Percentiles rank a stretch among this genome's conserved stretches.
phyloP scores from a whole-genome alignment of 92 coral and sea anemone genomes.

The Siderastrea radians region DNA sequence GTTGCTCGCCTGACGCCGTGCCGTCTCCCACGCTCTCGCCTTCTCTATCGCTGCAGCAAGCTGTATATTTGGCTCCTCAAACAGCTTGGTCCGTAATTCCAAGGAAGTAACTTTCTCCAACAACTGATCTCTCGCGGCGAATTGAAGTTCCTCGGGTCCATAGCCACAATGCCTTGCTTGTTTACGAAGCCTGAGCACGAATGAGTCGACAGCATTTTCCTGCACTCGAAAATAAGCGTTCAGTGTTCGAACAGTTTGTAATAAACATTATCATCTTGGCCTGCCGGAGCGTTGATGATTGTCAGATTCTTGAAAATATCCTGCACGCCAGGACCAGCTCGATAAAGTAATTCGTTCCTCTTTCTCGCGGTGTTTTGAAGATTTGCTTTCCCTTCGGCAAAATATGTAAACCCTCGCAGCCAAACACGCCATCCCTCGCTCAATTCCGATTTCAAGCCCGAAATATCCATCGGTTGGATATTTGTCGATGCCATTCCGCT shows the following conservation, averaged over 20 bases:
- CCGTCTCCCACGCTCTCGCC: conserved; percentile 37
- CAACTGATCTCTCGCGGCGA: conserved; percentile 15
- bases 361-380: conserved; percentile 25
- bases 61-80: conserved; percentile 33
- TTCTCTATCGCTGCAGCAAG: conserved; percentile 22
- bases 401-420: conserved; percentile 31
- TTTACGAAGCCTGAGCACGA: background rate
- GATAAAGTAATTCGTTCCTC: conserved; percentile 13
- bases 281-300: background rate
- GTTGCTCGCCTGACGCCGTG: conserved; percentile 31
- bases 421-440: conserved; percentile 42
- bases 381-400: conserved; percentile 41
- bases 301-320: conserved; percentile 33
- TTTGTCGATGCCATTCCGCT: no score
- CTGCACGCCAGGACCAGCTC: conserved; percentile 38
- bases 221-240: background rate
- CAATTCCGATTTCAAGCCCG: conserved; percentile 15
- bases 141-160: background rate
- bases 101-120: background rate
- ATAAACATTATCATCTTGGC: background rate
- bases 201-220: conserved; percentile 14
- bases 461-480: background rate
- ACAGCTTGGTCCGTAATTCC: conserved; percentile 7
- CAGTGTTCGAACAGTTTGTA: background rate
- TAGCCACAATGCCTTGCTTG: background rate